Conservation (phyloP, 1,140 invertebrate species). For the Bombus difficillimus region DNA sequence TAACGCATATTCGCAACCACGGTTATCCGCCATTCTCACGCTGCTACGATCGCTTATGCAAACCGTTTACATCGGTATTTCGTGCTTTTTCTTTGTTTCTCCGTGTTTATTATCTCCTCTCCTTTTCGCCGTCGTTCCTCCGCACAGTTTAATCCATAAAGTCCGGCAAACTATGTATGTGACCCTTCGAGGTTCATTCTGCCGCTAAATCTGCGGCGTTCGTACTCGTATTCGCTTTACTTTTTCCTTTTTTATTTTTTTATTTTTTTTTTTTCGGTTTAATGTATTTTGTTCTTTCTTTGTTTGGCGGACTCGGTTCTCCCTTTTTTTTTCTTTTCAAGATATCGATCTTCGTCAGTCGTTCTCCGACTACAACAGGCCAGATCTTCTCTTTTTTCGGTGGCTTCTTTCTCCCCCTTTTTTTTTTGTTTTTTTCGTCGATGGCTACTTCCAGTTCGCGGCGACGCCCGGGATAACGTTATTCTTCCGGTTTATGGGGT, state of each 20-base stretch:
- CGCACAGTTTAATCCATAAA: conserved; percentile 41
- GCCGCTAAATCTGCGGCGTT: conserved; percentile 34
- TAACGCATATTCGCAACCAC: not conserved
- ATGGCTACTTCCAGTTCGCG: conserved; percentile 11
- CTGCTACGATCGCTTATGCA: not conserved
- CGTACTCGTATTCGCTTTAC: not conserved
- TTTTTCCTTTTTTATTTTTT: not conserved
- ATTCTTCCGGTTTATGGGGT: conserved; percentile 21
- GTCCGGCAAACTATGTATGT: conserved; percentile 35
- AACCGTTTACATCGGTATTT: not conserved
- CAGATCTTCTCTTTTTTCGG: not conserved
- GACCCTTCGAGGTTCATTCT: conserved; percentile 44
- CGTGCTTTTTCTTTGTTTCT: not conserved
- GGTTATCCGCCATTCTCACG: not conserved
- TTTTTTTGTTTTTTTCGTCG: not conserved
- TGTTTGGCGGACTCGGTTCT: too few relatives aligned
- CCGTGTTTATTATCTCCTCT: not conserved
- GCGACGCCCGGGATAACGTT: conserved; percentile 31
- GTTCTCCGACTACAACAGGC: not conserved
- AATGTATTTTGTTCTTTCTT: not conserved
- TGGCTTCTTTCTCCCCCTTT: not conserved
- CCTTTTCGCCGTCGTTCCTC: too few relatives aligned
- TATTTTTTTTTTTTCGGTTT: not conserved
- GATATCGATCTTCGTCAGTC: conserved; percentile 52
- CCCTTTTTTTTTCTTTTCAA: conserved; percentile 10